A percentile compares a stretch with the other conserved stretches of the same genome.
phyloP scores from a whole-genome alignment of 1,140 invertebrate genomes.

The Archivesica marissinica region DNA sequence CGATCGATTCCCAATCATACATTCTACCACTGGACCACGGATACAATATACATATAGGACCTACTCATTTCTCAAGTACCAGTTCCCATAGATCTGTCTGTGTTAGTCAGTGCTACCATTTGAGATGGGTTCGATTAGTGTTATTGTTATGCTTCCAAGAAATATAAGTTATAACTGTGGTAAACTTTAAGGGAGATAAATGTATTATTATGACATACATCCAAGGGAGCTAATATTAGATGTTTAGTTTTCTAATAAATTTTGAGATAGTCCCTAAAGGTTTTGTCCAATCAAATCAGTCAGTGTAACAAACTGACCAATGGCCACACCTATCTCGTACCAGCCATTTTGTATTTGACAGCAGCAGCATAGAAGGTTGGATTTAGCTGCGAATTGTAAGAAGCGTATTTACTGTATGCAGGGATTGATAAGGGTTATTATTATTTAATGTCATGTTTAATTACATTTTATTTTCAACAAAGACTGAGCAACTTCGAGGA shows the following conservation, averaged over 20 bases:
- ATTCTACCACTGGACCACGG: too few relatives aligned
- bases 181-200: slow-evolving; percentile 12
- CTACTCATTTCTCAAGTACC: too few relatives aligned
- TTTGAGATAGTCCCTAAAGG: slow-evolving; percentile 47
- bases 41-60: too few relatives aligned
- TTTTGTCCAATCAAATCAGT: slow-evolving; percentile 35
- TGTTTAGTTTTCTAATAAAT: background rate
- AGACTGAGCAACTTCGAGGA: background rate
- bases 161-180: too few relatives aligned
- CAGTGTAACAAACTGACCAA: slow-evolving; percentile 56
- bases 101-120: too few relatives aligned
- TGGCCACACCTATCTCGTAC: slow-evolving; percentile 54
- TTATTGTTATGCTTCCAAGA: too few relatives aligned
- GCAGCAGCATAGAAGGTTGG: slow-evolving; percentile 2
- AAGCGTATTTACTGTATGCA: background rate
- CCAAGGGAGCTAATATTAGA: background rate
- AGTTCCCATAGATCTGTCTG: too few relatives aligned
- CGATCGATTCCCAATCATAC: too few relatives aligned
- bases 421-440: background rate
- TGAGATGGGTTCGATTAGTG: too few relatives aligned
- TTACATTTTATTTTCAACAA: background rate
- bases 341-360: slow-evolving; percentile 62
- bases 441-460: background rate
- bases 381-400: background rate
- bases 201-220: background rate